Base-by-base conservation (phyloP, 1,140 invertebrate genomes). In the Drosophila triauraria region DNA sequence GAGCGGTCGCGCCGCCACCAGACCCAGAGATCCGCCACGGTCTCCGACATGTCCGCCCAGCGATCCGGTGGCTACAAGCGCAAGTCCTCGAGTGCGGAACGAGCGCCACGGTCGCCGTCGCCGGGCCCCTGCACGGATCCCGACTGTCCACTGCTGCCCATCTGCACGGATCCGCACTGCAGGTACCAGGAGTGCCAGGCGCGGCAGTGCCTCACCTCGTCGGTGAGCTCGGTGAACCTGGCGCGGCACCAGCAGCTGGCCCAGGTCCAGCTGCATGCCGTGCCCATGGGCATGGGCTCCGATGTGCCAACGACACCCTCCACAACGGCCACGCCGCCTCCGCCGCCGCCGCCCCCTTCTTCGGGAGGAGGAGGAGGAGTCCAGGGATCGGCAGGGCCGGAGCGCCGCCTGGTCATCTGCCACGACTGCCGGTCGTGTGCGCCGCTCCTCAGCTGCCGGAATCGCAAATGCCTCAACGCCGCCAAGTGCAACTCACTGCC, bases 401-500 rank as follows among this genome's bases (percentile, higher is more conserved):
- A 86, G 56, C 88, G 91, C 13, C 75, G 81, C 0, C 76, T 91
- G 46, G 87, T 91, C 23, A 91, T 91, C 62, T 92, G 91, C 70
- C 91, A 92, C 35, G 91, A 92, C 46, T 92, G 91, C 50, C 78
- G 91, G 3, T 92, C 85, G 27, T 93, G 91, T 46, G 87, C 91
- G 5, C 91, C 92, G 25, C 74, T 91, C 15, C 67, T 82, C 10
- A 84, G 82, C 74, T 93, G 92, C 80, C 91, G 81, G 63, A 93
- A 93, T 91, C 81, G 91, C 51, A 93, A 93, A 81, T 93, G 92
- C 85, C 84, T 93, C 62, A 92, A 92, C 43, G 91, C 91, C 78
- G 82, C 91, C 80, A 93, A 93, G 74, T 92, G 92, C 83, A 93
- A 93, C 80, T 93, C 92, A 93, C 91, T 93, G 92, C 92, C 92